These are phyloP conservation scores for Seladonia tumulorum DNA, from an alignment of 2,888 invertebrate species.

Conservation along the genomic window DNA sequence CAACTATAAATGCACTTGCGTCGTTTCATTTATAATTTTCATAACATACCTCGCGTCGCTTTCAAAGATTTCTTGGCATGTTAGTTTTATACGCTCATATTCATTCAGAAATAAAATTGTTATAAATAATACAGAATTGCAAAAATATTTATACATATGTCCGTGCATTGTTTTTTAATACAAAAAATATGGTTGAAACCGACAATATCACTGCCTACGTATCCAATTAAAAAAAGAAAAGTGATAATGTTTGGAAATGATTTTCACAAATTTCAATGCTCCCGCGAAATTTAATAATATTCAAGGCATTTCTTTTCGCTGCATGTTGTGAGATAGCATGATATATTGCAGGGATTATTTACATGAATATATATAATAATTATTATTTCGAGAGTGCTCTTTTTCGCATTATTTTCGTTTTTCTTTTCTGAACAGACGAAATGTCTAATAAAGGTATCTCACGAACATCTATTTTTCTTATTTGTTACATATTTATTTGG, in stretches of 20 bases:
- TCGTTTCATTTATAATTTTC: too few relatives aligned
- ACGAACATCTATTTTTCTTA: slow-evolving; percentile 80
- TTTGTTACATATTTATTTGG: slow-evolving; percentile 84
- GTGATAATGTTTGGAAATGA: neutral
- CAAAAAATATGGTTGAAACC: neutral
- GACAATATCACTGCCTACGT: neutral
- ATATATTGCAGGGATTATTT: slow-evolving; percentile 62
- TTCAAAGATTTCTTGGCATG: too few relatives aligned
- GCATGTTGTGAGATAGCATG: slow-evolving; percentile 79
- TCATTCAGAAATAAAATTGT: neutral
- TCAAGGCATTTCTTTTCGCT: slow-evolving; percentile 60
- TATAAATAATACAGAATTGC: neutral
- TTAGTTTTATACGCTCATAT: neutral
- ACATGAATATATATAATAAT: slow-evolving; percentile 47
- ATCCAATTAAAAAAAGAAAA: neutral
- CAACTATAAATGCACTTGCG: neutral
- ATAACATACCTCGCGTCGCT: too few relatives aligned
- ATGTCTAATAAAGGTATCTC: slow-evolving; percentile 64
- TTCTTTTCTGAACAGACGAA: slow-evolving; percentile 51
- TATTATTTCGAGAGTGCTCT: slow-evolving; percentile 63
- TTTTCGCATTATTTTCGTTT: slow-evolving; percentile 49
- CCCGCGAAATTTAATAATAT: slow-evolving; percentile 47
- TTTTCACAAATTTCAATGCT: slow-evolving; percentile 21
- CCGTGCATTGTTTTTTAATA: neutral
- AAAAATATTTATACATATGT: neutral